Base-by-base conservation (phyloP, 2,797 vertebrate genomes). In the Melanotaenia nigrans region DNA sequence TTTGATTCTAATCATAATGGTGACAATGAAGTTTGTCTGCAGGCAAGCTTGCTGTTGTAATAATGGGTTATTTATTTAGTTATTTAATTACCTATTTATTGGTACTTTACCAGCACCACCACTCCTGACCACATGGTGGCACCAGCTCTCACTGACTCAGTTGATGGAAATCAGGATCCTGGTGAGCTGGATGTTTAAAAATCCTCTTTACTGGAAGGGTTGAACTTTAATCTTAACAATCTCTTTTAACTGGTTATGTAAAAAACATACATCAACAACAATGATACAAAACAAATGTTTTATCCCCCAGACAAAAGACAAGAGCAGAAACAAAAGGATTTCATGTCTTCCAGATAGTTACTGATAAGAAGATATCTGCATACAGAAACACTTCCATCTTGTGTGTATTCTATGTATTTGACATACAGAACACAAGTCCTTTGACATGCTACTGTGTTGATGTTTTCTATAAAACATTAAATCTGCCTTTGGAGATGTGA, bases 141-240 rank as follows among this genome's bases (percentile, higher is more conserved):
- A 51, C 51, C 70, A 55, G 42, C 55, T 20, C 56, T 77, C 80
- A 73, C 62, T 28, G 45, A 77, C 72, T 72, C 28, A 11, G 67
- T n/a, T 30, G 53, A 20, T 24, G 25, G 42, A 73, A 9, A 56
- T 53, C 47, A 42, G 35, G 65, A 9, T 55, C 33, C 33, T 61
- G 60, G 53, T 45, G 65, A 87, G 78, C 74, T 69, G 76, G 45
- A 67, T 68, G 60, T 24, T 64, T 62, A 75, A 57, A 85, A 90
- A 90, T 89, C 85, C 78, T 89, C 86, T 89, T 86, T 85, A 73
- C 67, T 66, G 54, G 67, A 75, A 75, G 69, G 62, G 49, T 83
- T 84, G 38, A 80, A 76, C 68, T 84, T 79, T 84, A 84, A 89
- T 90, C 78, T 83, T 33, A 53, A 71, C 54, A 73, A 79, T 85